These are phyloP conservation scores for Adela reaumurella DNA, from an alignment of 2,888 invertebrate genomes.

Conservation along the genomic window DNA sequence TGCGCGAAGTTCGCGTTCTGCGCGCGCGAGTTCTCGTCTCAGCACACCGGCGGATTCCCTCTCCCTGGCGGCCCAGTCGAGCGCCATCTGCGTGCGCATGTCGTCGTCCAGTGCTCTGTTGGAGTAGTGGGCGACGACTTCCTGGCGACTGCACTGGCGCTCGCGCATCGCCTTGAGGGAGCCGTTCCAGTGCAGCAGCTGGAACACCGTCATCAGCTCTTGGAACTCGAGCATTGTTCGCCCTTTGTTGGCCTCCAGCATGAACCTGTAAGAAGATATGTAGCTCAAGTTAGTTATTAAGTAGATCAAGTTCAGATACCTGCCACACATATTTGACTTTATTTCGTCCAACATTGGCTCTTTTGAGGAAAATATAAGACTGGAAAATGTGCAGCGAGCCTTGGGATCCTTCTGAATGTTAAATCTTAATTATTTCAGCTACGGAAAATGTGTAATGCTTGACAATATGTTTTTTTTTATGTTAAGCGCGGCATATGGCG, in stretches of 20 bases:
- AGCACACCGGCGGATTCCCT: slow-evolving; percentile 74
- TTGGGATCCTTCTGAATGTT: too few relatives aligned
- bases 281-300: too few relatives aligned
- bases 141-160: slow-evolving; percentile 89
- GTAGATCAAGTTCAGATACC: too few relatives aligned
- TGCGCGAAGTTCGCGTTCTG: slow-evolving; percentile 77
- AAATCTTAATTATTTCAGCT: too few relatives aligned
- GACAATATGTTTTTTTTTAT: too few relatives aligned
- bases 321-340: too few relatives aligned
- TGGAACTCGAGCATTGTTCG: slow-evolving; percentile 95
- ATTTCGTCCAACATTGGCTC: too few relatives aligned
- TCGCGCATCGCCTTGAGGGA: slow-evolving; percentile 93
- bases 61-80: slow-evolving; percentile 88
- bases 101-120: slow-evolving; percentile 90
- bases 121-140: slow-evolving; percentile 90
- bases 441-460: too few relatives aligned
- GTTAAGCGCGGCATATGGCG: too few relatives aligned
- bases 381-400: too few relatives aligned
- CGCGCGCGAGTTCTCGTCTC: slow-evolving; percentile 79
- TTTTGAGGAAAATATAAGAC: too few relatives aligned
- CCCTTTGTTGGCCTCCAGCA: slow-evolving; percentile 79
- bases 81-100: slow-evolving; percentile 94
- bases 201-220: slow-evolving; percentile 96
- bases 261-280: slow-evolving; percentile 49
- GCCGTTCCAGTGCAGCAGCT: slow-evolving; percentile 95